Base-by-base conservation (phyloP, 2,888 invertebrate genomes). In the Apotomis turbidana region DNA sequence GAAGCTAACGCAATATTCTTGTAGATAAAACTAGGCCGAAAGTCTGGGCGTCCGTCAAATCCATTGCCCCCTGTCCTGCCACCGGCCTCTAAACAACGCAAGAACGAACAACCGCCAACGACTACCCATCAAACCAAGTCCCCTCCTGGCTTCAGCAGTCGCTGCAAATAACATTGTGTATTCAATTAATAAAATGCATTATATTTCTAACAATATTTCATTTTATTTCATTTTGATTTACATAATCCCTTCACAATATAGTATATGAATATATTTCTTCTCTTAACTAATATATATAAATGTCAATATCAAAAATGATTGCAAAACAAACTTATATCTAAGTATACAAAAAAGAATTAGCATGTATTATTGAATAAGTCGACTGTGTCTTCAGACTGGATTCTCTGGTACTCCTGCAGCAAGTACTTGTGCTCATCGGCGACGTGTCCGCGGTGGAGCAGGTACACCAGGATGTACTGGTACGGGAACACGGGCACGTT, bases 401-500 rank as follows among this genome's bases (percentile, higher is more conserved):
- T 83, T 75, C 84, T 85, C 78, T 87, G 89, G 74, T 88, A 90
- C 78, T 93, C 91, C 80, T 93, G 93, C 68, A 93, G 79, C 70
- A 92, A 79, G 78, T 93, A 93, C 75, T 93, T 93, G 68, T 89
- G 86, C 79, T 93, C 89, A 68, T 93, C 90, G 1, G 89, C 86
- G 0, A 91, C 90, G 5, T 83, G 83, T 2, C 93, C 93, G 59
- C 90, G 81, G 74, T 90, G 92, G 59, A 93, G 80, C 13, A 93
- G 82, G 74, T 89, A 90, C 5, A 93, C 89, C 49, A 93, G 78
- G 44, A 93, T 90, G 75, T 91, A 93, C 76, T 93, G 93, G 77
- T 93, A 93, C 0, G 93, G 93, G 75, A 90, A 91, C 2, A 93
- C 93, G 0, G 93, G 93, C 3, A 93, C 93, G 71, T 91, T 88